phyloP scores from a whole-genome alignment of 92 coral and sea anemone genomes.

The Porites lobata region DNA sequence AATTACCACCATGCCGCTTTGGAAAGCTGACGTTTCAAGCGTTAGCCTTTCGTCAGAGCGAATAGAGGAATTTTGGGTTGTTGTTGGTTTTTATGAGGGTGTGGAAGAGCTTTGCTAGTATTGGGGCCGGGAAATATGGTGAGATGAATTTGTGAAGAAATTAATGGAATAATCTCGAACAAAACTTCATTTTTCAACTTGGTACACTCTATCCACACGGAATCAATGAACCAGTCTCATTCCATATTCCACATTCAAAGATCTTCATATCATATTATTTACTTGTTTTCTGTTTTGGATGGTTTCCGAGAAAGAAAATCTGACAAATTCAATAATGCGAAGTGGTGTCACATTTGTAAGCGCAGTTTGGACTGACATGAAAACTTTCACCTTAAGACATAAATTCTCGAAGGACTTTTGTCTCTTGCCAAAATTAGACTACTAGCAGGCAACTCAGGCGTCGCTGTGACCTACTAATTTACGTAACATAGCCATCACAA shows the following conservation, averaged over 20 bases:
- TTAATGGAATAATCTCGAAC: too few relatives aligned
- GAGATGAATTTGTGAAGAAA: too few relatives aligned
- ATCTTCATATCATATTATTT: neutral
- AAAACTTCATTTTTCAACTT: too few relatives aligned
- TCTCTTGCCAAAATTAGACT: neutral
- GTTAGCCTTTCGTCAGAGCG: neutral
- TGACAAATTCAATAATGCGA: neutral
- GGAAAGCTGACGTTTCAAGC: neutral
- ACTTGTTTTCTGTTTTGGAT: neutral
- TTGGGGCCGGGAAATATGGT: too few relatives aligned
- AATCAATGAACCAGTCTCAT: too few relatives aligned
- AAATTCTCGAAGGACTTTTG: constrained; percentile 1
- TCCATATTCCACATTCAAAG: neutral
- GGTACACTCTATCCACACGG: too few relatives aligned
- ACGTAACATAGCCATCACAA: neutral
- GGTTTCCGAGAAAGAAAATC: constrained; percentile 1
- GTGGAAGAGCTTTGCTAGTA: too few relatives aligned
- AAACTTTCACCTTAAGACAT: neutral
- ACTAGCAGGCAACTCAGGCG: neutral
- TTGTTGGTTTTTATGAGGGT: too few relatives aligned
- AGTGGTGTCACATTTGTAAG: constrained; percentile 1
- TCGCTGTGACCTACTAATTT: neutral
- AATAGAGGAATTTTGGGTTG: too few relatives aligned
- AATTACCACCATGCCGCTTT: neutral
- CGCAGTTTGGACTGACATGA: neutral